phyloP scores from a whole-genome alignment of 92 coral and sea anemone genomes.

The Pocillopora meandrina region DNA sequence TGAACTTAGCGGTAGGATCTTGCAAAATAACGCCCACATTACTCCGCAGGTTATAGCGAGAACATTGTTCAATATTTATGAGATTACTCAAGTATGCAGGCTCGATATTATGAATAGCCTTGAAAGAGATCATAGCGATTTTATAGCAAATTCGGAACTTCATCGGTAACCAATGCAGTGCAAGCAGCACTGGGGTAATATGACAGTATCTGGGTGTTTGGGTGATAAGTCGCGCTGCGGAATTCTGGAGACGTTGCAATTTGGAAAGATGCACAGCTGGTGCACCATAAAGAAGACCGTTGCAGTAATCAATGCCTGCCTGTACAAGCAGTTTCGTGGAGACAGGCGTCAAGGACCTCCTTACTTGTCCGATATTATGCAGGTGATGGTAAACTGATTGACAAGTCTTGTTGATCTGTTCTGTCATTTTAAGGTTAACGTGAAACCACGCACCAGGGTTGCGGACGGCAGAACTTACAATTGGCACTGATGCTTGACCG shows the following conservation, averaged over 20 bases:
- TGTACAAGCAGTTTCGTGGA: background rate
- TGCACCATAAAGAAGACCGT: background rate
- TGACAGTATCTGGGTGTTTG: background rate
- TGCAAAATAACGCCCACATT: background rate
- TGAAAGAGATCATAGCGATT: background rate
- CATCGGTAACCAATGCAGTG: background rate
- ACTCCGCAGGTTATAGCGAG: background rate
- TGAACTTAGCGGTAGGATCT: background rate
- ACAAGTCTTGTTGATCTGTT: background rate
- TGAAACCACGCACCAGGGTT: background rate
- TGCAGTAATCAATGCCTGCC: background rate
- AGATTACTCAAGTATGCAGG: background rate
- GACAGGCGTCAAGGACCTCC: background rate
- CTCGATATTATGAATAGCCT: background rate
- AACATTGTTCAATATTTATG: background rate
- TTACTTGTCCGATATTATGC: background rate
- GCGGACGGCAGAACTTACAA: background rate
- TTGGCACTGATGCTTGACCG: background rate
- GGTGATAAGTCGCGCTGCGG: background rate
- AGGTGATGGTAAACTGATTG: background rate
- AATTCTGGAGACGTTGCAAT: background rate
- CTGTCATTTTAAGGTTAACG: background rate
- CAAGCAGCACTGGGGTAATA: background rate
- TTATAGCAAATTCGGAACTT: too few species aligned
- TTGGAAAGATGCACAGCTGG: background rate